phyloP scores from a whole-genome alignment of 2,888 invertebrate genomes.

The Plutella xylostella region DNA sequence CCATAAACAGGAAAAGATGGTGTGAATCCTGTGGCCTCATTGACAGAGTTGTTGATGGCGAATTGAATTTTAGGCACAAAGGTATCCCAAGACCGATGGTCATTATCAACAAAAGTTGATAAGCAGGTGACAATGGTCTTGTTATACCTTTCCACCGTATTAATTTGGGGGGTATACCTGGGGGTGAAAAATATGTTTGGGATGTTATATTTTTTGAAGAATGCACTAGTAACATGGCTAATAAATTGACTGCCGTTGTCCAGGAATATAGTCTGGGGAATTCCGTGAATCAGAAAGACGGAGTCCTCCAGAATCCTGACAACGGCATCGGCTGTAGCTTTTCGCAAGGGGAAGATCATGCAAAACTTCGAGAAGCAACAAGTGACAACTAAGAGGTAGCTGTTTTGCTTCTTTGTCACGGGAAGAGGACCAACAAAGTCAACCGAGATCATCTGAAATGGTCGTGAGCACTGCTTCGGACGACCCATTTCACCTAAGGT shows the following conservation, averaged over 20 bases:
- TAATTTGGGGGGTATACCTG: too few species aligned
- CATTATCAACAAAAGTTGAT: conserved; percentile 7
- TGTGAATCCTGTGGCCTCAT: conserved; percentile 8
- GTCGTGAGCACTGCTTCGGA: conserved; percentile 19
- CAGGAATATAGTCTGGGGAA: conserved; percentile 4
- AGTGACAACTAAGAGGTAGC: conserved; percentile 16
- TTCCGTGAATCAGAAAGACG: conserved; percentile 5
- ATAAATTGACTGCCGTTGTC: conserved; percentile 8
- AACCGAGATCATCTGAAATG: conserved; percentile 19
- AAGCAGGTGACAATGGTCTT: neutral
- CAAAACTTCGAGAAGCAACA: conserved; percentile 22
- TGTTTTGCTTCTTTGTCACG: conserved; percentile 11
- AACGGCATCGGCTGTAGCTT: conserved; percentile 14
- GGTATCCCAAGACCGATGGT: conserved; percentile 6
- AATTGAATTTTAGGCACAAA: conserved; percentile 7
- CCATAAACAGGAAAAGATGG: conserved; percentile 8
- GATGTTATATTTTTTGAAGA: too few species aligned
- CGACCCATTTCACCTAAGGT: conserved; percentile 19
- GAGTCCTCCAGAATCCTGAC: conserved; percentile 1
- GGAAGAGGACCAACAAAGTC: conserved; percentile 23
- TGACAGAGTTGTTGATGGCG: conserved; percentile 10
- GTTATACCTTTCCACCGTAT: too few species aligned
- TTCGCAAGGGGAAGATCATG: conserved; percentile 14
- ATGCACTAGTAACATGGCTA: too few species aligned
- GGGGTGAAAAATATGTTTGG: too few species aligned